Conservation (phyloP, 1,140 invertebrate species). For the Wiebesia pumilae region DNA sequence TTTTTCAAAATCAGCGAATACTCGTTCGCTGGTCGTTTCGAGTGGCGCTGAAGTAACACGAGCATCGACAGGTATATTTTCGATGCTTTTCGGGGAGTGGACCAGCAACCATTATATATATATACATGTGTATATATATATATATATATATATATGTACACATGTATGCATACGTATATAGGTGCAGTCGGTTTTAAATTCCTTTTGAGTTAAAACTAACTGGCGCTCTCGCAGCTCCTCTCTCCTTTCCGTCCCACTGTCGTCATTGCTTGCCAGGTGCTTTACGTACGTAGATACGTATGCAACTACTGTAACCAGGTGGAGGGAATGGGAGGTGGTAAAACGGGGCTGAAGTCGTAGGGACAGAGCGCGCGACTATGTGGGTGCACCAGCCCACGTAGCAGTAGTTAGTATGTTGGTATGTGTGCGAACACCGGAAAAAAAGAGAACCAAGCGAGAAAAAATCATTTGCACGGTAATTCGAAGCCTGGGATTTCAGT, state of each 20-base stretch:
- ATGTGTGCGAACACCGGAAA: slow-evolving; percentile 56
- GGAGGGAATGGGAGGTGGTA: slow-evolving; percentile 15
- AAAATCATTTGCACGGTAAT: slow-evolving; percentile 77
- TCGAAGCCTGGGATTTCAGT: slow-evolving; percentile 76
- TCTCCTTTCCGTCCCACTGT: background rate
- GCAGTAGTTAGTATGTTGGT: too few relatives aligned
- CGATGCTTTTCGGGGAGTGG: slow-evolving; percentile 29
- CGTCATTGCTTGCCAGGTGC: background rate
- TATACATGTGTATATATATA: background rate
- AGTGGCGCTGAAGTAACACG: slow-evolving; percentile 56
- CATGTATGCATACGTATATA: slow-evolving; percentile 26
- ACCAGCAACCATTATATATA: background rate
- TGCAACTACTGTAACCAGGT: slow-evolving; percentile 44
- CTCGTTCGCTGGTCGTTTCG: slow-evolving; percentile 37
- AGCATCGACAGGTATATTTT: slow-evolving; percentile 61
- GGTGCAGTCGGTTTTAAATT: slow-evolving; percentile 71
- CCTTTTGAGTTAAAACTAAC: slow-evolving; percentile 69
- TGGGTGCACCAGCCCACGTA: too few relatives aligned
- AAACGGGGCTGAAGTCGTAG: slow-evolving; percentile 48
- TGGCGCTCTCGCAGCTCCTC: slow-evolving; percentile 4
- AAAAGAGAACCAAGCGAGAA: slow-evolving; percentile 66
- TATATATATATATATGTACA: slow-evolving; percentile 47
- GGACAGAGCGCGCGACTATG: slow-evolving; percentile 9
- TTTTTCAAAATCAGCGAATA: slow-evolving; percentile 51
- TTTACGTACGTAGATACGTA: slow-evolving; percentile 57